phyloP scores from a whole-genome alignment of 2,797 vertebrate species.

The Sus cebifrons region DNA sequence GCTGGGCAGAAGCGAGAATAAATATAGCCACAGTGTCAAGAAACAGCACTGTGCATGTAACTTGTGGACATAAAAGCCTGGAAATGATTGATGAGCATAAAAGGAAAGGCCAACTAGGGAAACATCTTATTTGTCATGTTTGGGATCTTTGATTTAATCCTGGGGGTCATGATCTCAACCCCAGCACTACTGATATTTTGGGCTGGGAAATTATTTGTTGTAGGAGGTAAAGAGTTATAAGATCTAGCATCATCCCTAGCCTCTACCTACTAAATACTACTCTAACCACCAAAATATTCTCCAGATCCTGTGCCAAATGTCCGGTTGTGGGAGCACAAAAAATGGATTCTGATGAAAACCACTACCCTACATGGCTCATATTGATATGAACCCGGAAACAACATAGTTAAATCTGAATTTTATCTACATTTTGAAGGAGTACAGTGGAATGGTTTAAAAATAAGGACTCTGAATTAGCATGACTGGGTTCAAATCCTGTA shows the following conservation, averaged over 20 bases:
- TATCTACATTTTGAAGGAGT: background rate
- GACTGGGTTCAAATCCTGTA: fast-evolving
- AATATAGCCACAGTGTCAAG: background rate
- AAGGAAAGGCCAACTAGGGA: background rate
- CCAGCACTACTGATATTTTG: background rate
- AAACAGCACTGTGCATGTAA: fast-evolving
- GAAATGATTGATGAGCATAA: background rate
- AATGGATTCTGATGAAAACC: background rate
- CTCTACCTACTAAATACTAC: background rate
- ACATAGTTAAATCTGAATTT: background rate
- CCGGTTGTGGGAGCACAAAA: background rate
- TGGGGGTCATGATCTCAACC: background rate
- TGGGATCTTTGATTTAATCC: background rate
- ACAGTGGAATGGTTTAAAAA: background rate
- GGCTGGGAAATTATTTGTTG: background rate
- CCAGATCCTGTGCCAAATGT: background rate
- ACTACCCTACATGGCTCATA: background rate
- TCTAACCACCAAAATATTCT: background rate
- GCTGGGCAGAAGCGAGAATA: background rate
- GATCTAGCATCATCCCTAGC: background rate
- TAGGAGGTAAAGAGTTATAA: background rate
- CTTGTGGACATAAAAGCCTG: background rate
- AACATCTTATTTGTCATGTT: background rate
- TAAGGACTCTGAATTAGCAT: background rate
- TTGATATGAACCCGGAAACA: background rate